Percentiles rank a stretch among this genome's conserved stretches.
Conservation (phyloP, 2,113 vertebrate genomes). For the Aptenodytes patagonicus region DNA sequence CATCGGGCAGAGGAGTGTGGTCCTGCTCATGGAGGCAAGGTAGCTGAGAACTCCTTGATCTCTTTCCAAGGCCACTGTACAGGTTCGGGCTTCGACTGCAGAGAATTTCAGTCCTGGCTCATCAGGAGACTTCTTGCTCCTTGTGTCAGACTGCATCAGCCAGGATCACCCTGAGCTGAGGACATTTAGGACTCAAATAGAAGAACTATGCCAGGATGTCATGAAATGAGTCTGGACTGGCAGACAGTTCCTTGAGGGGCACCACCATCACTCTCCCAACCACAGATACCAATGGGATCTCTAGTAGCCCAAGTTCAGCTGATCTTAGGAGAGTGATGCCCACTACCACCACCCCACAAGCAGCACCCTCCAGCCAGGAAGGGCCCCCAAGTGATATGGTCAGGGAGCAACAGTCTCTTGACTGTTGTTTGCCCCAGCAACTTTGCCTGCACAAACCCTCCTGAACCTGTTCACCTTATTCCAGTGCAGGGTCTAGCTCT, state of each 20-base stretch:
- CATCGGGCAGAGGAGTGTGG: rapidly evolving
- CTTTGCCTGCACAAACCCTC: background rate
- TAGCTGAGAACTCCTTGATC: background rate
- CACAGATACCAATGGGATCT: background rate
- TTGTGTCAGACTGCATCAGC: rapidly evolving
- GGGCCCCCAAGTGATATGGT: too few species aligned
- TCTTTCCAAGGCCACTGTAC: background rate
- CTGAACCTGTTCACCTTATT: background rate
- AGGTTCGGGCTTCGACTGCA: background rate
- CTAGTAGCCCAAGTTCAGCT: background rate
- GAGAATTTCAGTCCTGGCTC: background rate
- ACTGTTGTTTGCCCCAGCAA: background rate
- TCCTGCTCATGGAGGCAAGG: background rate
- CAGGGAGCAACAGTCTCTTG: background rate
- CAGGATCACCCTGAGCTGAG: background rate
- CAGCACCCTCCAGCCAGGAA: background rate
- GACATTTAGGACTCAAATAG: background rate
- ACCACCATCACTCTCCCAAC: background rate
- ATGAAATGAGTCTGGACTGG: background rate
- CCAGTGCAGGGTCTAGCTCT: background rate
- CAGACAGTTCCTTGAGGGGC: background rate
- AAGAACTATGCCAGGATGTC: background rate
- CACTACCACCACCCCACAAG: background rate
- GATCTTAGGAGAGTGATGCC: background rate
- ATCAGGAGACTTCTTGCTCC: background rate